A percentile compares a stretch with the other conserved stretches of the same genome.
phyloP scores from a whole-genome alignment of 2,797 vertebrate species.

The Anabas testudineus region DNA sequence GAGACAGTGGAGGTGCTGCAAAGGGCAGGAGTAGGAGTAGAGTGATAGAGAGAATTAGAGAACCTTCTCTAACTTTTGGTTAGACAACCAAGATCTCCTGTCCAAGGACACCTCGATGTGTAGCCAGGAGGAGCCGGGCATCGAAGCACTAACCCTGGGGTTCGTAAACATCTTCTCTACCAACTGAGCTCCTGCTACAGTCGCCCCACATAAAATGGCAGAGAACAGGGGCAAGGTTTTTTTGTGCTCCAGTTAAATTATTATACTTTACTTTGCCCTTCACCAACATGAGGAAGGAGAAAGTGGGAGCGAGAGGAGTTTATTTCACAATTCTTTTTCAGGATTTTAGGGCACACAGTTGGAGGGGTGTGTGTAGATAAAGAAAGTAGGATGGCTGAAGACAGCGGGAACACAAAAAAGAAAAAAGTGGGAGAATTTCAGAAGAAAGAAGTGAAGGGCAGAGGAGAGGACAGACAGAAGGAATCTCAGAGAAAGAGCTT shows the following conservation, averaged over 20 bases:
- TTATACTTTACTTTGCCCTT: slow-evolving; percentile 36
- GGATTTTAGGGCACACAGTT: slow-evolving; percentile 24
- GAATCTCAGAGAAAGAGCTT: slow-evolving; percentile 43
- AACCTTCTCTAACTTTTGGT: slow-evolving; percentile 41
- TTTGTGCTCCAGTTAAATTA: background rate
- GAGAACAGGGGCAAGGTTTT: background rate
- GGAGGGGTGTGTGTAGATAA: slow-evolving; percentile 21
- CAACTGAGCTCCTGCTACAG: too few relatives aligned
- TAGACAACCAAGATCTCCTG: too few relatives aligned
- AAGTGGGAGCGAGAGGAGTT: slow-evolving; percentile 17
- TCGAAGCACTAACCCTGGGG: too few relatives aligned
- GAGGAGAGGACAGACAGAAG: slow-evolving; percentile 16
- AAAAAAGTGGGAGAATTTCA: slow-evolving; percentile 17
- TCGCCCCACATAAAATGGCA: background rate
- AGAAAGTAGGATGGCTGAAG: slow-evolving; percentile 32
- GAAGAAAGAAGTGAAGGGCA: slow-evolving; percentile 26
- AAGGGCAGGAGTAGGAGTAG: slow-evolving; percentile 25
- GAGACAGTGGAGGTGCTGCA: slow-evolving; percentile 5
- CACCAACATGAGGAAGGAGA: slow-evolving; percentile 18
- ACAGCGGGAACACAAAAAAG: slow-evolving; percentile 42
- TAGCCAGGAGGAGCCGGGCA: too few relatives aligned
- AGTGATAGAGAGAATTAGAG: slow-evolving; percentile 28
- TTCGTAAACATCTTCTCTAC: too few relatives aligned
- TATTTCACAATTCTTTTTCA: slow-evolving; percentile 34
- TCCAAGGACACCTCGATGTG: too few relatives aligned